Evolutionary conservation across 2,888 invertebrate genomes (phyloP), one percentile per base, ranked within the genome.

Genomic region (Drosophila ezoana): DNA sequence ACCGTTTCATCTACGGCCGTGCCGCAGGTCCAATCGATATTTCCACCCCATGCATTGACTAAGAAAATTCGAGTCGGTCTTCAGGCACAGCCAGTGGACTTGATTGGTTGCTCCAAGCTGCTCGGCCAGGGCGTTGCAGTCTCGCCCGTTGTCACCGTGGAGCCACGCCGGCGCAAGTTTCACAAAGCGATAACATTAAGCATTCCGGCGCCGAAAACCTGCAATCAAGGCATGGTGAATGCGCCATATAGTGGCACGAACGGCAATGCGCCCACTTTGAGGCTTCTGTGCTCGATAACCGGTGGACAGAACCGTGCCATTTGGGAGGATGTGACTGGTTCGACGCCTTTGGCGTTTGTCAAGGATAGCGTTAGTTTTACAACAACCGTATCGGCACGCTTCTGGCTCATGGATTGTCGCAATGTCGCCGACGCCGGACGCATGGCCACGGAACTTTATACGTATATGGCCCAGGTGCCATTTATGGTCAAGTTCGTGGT

Each of bases 241-340:
- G 95, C 97, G 88, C 96, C 96, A 87, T 97, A 96, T 91, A 95
- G 94, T 11, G 95, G 95, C 10, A 95, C 95, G 11, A 95, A 96
- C 90, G 95, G 94, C 5, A 95, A 95, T 84, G 95, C 97, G 16
- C 96, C 97, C 9, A 97, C 98, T 0, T 94, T 99, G 41, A 95
- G 99, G 23, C 94, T 99, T 47, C 94, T 99, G 57, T 99, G 98
- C 93, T 98, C 98, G 66, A 98, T 99, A 77, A 98, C 98, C 92
- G 98, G 99, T 69, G 99, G 99, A 3, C 97, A 98, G 79, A 97
- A 97, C 81, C 96, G 98, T 76, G 99, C 99, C 4, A 96, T 98
- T 85, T 99, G 99, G 99, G 99, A 99, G 92, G 99, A 99, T 93
- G 99, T 99, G 10, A 99, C 99, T 0, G 99, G 99, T 32, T 98